phyloP scores from a whole-genome alignment of 1,140 invertebrate genomes.

The Drosophila quadrilineata region DNA sequence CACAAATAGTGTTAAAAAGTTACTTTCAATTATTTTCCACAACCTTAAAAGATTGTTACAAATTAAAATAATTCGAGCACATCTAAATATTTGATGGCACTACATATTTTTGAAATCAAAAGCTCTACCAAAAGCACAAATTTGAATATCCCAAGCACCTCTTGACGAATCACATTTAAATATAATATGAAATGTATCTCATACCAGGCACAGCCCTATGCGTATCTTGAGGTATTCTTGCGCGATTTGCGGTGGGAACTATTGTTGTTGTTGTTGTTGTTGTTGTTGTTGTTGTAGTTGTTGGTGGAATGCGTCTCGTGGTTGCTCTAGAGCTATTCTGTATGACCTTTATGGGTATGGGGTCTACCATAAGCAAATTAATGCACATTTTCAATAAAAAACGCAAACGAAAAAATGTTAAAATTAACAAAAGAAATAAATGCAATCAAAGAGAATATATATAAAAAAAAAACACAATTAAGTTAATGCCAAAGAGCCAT shows the following conservation, averaged over 20 bases:
- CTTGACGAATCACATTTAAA: too few species aligned
- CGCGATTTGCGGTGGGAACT: not conserved
- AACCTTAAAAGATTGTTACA: too few species aligned
- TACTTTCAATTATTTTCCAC: too few species aligned
- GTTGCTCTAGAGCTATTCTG: not conserved
- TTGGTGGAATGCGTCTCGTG: not conserved
- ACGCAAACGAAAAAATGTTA: not conserved
- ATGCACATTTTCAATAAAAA: not conserved
- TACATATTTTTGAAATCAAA: too few species aligned
- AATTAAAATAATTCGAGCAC: too few species aligned
- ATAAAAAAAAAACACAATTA: conserved; percentile 1
- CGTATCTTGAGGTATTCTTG: conserved; percentile 44
- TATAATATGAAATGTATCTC: conserved; percentile 13
- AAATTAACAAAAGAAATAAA: conserved; percentile 3
- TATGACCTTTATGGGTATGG: too few species aligned
- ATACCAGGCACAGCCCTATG: conserved; percentile 49
- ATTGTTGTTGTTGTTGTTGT: not conserved
- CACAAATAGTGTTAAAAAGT: too few species aligned
- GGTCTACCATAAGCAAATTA: too few species aligned
- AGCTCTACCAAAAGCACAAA: conserved; percentile 25
- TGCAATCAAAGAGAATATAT: conserved; percentile 17
- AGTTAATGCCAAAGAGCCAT: too few species aligned
- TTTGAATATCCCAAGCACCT: not conserved
- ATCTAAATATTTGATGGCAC: too few species aligned
- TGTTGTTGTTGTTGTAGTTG: not conserved